Conservation (phyloP, 35 echinoderm and acorn worm genomes). For the Acanthaster planci region DNA sequence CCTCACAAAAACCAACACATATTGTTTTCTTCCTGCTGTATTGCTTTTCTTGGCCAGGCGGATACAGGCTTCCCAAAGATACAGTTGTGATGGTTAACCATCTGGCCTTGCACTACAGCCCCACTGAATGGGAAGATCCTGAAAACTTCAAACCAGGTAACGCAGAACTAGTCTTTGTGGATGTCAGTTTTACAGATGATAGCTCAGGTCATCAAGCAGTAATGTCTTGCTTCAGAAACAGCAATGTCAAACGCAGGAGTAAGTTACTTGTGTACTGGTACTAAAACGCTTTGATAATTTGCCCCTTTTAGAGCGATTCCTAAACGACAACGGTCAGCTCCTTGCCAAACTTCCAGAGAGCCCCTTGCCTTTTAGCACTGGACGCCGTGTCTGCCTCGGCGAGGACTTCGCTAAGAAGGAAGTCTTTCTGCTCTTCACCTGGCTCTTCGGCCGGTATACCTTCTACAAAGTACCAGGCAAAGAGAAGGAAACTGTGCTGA, state of each 20-base stretch:
- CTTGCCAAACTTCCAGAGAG: slow-evolving; percentile 24
- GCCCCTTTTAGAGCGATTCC: slow-evolving; percentile 52
- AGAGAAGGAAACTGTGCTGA: slow-evolving; percentile 13
- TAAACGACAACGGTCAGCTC: slow-evolving; percentile 27
- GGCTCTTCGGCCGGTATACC: slow-evolving; percentile 53
- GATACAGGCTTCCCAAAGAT: slow-evolving; percentile 65
- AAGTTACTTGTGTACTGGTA: no score
- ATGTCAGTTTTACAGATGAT: no score
- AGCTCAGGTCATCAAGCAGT: no score
- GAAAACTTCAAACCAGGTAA: slow-evolving; percentile 61
- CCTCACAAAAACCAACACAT: no score
- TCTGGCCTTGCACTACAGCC: slow-evolving; percentile 54
- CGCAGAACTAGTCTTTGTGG: not conserved
- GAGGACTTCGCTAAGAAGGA: slow-evolving; percentile 65
- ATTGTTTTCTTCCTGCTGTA: no score
- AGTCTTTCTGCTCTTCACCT: slow-evolving; percentile 59
- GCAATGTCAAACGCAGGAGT: no score
- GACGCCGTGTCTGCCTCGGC: slow-evolving; percentile 65
- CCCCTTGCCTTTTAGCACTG: slow-evolving; percentile 58
- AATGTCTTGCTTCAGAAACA: no score
- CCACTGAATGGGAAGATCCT: slow-evolving; percentile 54
- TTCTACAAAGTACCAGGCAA: slow-evolving; percentile 59
- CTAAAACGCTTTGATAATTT: not conserved
- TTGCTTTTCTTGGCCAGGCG: no score
- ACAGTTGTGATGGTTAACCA: slow-evolving; percentile 52